Percentiles rank a stretch among this genome's conserved stretches.
phyloP scores from a whole-genome alignment of 2,888 invertebrate species.

The Lasiommata megera region DNA sequence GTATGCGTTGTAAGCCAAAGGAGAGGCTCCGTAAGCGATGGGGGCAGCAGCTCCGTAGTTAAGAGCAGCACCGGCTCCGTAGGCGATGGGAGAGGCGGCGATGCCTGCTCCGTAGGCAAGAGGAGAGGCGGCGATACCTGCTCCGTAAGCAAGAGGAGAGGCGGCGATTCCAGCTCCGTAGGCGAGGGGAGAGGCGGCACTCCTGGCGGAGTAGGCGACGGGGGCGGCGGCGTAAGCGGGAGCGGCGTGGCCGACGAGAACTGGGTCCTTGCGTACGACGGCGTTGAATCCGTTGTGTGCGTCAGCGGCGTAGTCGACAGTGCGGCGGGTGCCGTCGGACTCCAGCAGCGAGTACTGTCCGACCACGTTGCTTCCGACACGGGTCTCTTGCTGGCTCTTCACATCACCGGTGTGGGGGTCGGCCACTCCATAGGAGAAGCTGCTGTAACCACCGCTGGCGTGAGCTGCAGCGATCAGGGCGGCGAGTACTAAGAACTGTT shows the following conservation, averaged over 20 bases:
- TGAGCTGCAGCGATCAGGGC: neutral
- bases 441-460: conserved; percentile 52
- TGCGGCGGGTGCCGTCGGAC: conserved; percentile 84
- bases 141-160: neutral
- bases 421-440: conserved; percentile 72
- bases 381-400: conserved; percentile 83
- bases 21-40: neutral
- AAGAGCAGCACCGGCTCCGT: neutral
- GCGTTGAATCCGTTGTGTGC: conserved; percentile 77
- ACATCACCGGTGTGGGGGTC: conserved; percentile 76
- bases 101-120: conserved; percentile 15
- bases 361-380: conserved; percentile 83
- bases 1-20: too few relatives aligned
- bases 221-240: conserved; percentile 37
- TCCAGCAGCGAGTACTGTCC: conserved; percentile 77
- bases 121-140: conserved; percentile 35
- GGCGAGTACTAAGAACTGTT: conserved; percentile 9
- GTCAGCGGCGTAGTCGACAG: conserved; percentile 81
- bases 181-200: neutral
- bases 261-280: conserved; percentile 76
- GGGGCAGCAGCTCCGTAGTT: neutral
- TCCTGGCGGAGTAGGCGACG: neutral
- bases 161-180: conserved; percentile 1
- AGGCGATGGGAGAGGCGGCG: conserved; percentile 18
- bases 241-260: conserved; percentile 43